phyloP scores from a whole-genome alignment of 2,113 vertebrate genomes.

The Plectropomus leopardus region DNA sequence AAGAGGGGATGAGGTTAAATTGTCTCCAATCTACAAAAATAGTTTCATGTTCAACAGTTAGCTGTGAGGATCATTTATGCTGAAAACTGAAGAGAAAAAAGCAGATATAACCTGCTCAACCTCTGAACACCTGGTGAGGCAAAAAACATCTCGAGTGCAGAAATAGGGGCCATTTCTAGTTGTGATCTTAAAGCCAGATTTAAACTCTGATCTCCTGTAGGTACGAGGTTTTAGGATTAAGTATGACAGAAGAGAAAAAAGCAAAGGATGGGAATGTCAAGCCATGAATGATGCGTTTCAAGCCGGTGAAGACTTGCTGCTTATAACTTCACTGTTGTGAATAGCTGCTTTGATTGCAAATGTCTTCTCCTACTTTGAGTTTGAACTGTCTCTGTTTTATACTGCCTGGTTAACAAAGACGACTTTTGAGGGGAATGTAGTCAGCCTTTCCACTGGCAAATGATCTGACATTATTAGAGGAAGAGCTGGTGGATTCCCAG shows the following conservation, averaged over 20 bases:
- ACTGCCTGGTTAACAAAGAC: conserved; percentile 48
- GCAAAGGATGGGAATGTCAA: neutral
- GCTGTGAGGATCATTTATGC: neutral
- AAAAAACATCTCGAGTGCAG: neutral
- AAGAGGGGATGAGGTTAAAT: neutral
- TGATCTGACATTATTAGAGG: conserved; percentile 16
- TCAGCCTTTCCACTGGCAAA: conserved; percentile 56
- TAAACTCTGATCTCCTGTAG: neutral
- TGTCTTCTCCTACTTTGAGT: neutral
- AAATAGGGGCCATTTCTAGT: neutral
- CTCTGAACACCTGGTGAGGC: neutral
- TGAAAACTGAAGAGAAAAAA: neutral
- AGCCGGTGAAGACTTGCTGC: neutral
- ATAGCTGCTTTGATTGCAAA: conserved; percentile 47
- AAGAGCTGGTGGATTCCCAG: conserved; percentile 1
- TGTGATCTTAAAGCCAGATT: conserved; percentile 19
- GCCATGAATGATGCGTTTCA: conserved; percentile 8
- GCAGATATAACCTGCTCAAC: neutral
- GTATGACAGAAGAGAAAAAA: neutral
- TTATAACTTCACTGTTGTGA: conserved; percentile 30
- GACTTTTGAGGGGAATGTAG: conserved; percentile 38
- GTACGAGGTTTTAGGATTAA: neutral
- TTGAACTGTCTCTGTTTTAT: neutral
- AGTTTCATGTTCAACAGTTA: neutral
- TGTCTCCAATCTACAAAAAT: neutral